Base-by-base conservation (phyloP, 2,113 vertebrate species). In the Falco punctatus region DNA sequence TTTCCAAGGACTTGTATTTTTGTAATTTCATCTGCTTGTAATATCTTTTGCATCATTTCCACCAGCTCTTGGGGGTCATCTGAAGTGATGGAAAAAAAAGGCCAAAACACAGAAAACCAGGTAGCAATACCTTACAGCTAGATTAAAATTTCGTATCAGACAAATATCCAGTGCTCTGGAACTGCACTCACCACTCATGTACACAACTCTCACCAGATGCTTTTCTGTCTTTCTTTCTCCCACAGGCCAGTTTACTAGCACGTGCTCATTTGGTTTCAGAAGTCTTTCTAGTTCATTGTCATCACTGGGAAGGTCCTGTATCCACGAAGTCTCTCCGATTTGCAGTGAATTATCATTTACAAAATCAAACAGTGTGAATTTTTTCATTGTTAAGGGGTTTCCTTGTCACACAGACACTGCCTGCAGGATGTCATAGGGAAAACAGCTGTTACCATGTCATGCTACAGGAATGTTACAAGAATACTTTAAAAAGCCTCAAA, bases 1-100 rank as follows among this genome's bases (percentile, higher is more conserved):
- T 97, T 98, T 86, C 97, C 96, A 95, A 98, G 84, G 58, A 97
- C 95, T 90, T 98, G 97, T 74, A 96, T 86, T 91, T 97, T 95
- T 51, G 95, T 96, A 78, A 97, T 95, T 92, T 97, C 97, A 97
- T 98, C 97, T 38, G 96, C 96, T 88, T 3, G 93, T 54, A 98
- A 28, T 93, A 97, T 97, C 73, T 96, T 98, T 87, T 98, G 97
- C 97, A 98, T 98, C 93, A 98, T 98, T 93, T 97, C 92, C 73
- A 94, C 85, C 73, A 96, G 91, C 91, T 97, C 95, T 77, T 96
- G 95, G 54, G 96, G 82, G 61, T 96, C 95, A 93, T 97, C 96
- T 97, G 89, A 96, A 95, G 52, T 28, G 24, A 84, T 16, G 66
- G 58, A 24, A n/a, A 71, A 90, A 93, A 71, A 94, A 91, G 35